Base-by-base conservation (phyloP, 1,140 invertebrate genomes). In the Zeugodacus cucurbitae region DNA sequence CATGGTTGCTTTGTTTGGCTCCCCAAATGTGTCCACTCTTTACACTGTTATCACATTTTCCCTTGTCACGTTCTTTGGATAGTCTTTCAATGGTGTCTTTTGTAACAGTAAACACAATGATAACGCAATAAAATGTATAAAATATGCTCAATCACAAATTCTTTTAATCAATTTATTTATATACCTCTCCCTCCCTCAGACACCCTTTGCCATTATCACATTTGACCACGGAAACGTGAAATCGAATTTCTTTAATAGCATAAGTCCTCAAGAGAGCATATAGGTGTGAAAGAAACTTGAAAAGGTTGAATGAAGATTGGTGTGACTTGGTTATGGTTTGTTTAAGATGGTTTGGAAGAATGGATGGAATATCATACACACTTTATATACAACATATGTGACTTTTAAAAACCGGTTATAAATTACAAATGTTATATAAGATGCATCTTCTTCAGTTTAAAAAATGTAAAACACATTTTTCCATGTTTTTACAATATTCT, bases 161-260 rank as follows among this genome's bases (percentile, higher is more conserved):
- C 87, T 59, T 82, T 82, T 88, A 88, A 88, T 88, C 87, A 88
- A 88, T 88, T 88, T 59, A 86, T 86, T 86, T 59, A 78, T 87
- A 48, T 26, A 7, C 58, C 22, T 62, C 58, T 6, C 48, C 14
- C 48, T 54, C 58, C 17, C 3, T 5, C 58, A 54, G 2, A 4
- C 22, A 34, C n/a, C 26, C 29, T 34, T 87, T 87, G 54, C 26
- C 54, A 44, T 82, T 82, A 82, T 82, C 41, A 26, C 74, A 74
- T 82, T 82, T 54, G 37, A 48, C 8, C 74, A 82, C 41, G 20
- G 11, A 37, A 22, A 8, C n/a, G 34, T 48, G 74, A 44, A 44
- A 29, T 82, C n/a, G 41, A 82, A 29, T 82, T 82, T 48, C 8
- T 82, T n/a, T 48, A 20, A 29, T 54, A 82, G 37, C 22, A 82